Conservation (phyloP, 2,797 vertebrate genomes). For the Ctenochaetus hawaiiensis region DNA sequence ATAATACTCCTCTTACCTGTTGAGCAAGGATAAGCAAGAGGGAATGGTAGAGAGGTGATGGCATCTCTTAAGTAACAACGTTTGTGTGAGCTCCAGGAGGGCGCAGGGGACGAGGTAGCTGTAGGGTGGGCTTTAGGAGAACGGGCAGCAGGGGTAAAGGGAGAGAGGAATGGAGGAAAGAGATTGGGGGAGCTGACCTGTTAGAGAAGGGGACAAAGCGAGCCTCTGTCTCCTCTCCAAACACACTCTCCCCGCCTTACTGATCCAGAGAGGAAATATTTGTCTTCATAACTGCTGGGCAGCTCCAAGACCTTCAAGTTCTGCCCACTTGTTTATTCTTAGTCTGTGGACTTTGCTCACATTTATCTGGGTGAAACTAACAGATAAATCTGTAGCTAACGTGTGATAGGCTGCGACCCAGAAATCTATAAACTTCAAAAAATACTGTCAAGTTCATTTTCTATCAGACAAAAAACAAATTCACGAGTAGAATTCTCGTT, state of each 20-base stretch:
- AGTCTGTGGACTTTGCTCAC: constrained; percentile 33
- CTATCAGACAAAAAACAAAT: background rate
- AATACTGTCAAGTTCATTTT: constrained; percentile 4
- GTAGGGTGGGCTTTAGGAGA: constrained; percentile 57
- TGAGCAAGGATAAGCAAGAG: constrained; percentile 87
- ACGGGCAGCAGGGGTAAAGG: constrained; percentile 10
- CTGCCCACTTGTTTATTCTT: constrained; percentile 68
- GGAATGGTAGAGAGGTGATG: constrained; percentile 80
- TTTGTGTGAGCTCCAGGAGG: constrained; percentile 70
- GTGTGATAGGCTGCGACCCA: background rate
- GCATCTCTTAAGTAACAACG: constrained; percentile 85
- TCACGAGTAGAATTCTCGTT: background rate
- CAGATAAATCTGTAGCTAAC: constrained; percentile 16
- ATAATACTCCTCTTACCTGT: constrained; percentile 86
- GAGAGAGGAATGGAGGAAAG: constrained; percentile 61
- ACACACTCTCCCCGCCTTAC: constrained; percentile 84
- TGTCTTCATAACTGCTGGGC: constrained; percentile 78
- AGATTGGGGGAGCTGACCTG: constrained; percentile 78
- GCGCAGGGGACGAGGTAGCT: constrained; percentile 45
- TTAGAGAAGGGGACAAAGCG: constrained; percentile 89
- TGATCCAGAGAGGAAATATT: constrained; percentile 88
- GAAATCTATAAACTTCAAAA: background rate
- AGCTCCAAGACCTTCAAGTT: constrained; percentile 48
- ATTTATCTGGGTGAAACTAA: constrained; percentile 34
- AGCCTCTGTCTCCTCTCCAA: constrained; percentile 90